These are phyloP conservation scores for Drosophila parvula DNA, from an alignment of 1,140 invertebrate species.

Conservation along the genomic window DNA sequence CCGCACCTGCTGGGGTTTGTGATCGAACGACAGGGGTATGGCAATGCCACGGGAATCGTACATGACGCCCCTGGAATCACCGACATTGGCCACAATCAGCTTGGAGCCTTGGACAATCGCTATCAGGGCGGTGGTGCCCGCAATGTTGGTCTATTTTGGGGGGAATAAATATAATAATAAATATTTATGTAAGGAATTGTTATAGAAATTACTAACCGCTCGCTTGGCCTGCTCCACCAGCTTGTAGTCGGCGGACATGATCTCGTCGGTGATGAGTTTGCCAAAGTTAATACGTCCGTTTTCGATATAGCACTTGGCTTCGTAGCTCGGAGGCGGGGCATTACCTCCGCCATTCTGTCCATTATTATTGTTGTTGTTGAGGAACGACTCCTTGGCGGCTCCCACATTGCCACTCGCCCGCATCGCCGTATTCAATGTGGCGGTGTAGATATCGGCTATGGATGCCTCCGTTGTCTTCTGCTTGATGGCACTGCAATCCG, in stretches of 20 bases:
- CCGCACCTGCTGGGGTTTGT: slow-evolving; percentile 97
- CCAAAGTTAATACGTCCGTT: slow-evolving; percentile 91
- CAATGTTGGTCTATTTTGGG: slow-evolving; percentile 87
- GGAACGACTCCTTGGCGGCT: slow-evolving; percentile 68
- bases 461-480: slow-evolving; percentile 67
- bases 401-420: slow-evolving; percentile 54
- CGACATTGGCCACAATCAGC: slow-evolving; percentile 97
- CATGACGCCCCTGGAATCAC: slow-evolving; percentile 97
- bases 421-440: slow-evolving; percentile 74
- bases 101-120: slow-evolving; percentile 92
- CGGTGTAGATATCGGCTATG: slow-evolving; percentile 75
- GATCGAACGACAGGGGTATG: slow-evolving; percentile 97
- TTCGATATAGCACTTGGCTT: slow-evolving; percentile 87
- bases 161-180: not conserved
- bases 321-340: slow-evolving; percentile 73
- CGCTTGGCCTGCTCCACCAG: slow-evolving; percentile 92
- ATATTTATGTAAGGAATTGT: too few species aligned
- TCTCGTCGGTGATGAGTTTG: slow-evolving; percentile 92
- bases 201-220: slow-evolving; percentile 84
- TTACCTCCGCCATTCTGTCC: slow-evolving; percentile 38
- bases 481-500: slow-evolving; percentile 66
- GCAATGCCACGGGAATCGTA: slow-evolving; percentile 94
- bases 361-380: slow-evolving; percentile 72
- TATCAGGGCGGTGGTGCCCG: slow-evolving; percentile 96
- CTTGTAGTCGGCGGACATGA: slow-evolving; percentile 91